Evolutionary conservation across 2,888 invertebrate genomes (phyloP).

Genomic region (Eumacrocentrus americanus): DNA sequence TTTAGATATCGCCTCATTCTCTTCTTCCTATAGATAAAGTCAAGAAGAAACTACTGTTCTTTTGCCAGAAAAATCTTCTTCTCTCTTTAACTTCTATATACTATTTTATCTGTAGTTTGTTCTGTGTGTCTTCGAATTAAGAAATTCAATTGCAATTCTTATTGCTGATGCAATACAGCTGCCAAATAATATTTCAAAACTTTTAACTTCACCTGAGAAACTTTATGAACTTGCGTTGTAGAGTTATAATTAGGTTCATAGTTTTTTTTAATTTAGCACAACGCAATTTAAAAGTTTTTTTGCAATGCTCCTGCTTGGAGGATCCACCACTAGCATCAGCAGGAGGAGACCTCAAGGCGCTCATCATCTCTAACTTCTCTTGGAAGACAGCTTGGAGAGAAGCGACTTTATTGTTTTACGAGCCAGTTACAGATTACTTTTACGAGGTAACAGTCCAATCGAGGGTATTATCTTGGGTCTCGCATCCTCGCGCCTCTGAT

Average conservation of each 20-base stretch:
- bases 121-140: too few species aligned
- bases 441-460: constrained; percentile 46
- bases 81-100: neutral
- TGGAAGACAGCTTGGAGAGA: too few species aligned
- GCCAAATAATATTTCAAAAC: too few species aligned
- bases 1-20: constrained; percentile 32
- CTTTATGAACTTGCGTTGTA: neutral
- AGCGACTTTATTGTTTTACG: constrained; percentile 57
- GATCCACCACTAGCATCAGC: too few species aligned
- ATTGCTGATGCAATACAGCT: too few species aligned
- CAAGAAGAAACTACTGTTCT: constrained; percentile 22
- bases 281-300: neutral
- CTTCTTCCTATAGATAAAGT: constrained; percentile 26
- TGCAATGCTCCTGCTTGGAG: neutral
- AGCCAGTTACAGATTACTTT: constrained; percentile 58
- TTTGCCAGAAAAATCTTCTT: neutral
- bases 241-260: neutral
- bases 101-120: too few species aligned
- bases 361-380: too few species aligned
- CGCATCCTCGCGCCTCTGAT: constrained; percentile 42
- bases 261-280: neutral
- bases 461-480: constrained; percentile 26
- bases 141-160: too few species aligned
- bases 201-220: too few species aligned
- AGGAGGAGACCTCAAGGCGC: too few species aligned